A percentile compares a stretch with the other conserved stretches of the same genome.
These are phyloP conservation scores for Apodemus agrarius DNA, from an alignment of 2,797 vertebrate species.

Conservation along the genomic window DNA sequence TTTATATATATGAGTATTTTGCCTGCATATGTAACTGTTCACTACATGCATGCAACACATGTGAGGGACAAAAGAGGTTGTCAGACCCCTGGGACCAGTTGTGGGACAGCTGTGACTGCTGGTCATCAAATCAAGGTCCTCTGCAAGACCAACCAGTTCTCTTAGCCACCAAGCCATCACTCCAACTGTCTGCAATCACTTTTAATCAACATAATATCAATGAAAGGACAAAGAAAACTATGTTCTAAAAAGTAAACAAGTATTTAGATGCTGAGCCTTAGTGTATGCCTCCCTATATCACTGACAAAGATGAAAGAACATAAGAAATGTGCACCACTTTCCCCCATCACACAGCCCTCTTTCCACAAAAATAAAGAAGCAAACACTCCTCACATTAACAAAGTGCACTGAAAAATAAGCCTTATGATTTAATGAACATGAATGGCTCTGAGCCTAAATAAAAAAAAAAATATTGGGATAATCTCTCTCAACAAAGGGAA, in stretches of 20 bases:
- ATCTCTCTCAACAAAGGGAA: background rate
- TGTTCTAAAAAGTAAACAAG: constrained; percentile 9
- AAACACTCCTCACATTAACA: background rate
- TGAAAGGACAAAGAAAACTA: background rate
- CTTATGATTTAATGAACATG: background rate
- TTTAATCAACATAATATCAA: background rate
- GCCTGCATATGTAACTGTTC: background rate
- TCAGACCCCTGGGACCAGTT: background rate
- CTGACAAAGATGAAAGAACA: constrained; percentile 38
- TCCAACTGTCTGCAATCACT: background rate
- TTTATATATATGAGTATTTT: background rate
- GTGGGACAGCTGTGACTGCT: too few relatives aligned
- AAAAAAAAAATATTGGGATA: background rate
- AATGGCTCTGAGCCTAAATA: background rate
- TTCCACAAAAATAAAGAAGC: background rate
- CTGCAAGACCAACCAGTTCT: background rate
- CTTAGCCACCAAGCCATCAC: background rate
- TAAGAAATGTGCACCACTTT: background rate
- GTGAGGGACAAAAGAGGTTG: background rate
- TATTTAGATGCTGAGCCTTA: background rate
- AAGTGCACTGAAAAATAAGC: background rate
- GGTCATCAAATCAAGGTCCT: background rate
- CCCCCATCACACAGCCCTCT: background rate
- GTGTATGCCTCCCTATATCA: background rate
- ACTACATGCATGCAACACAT: background rate